phyloP scores from a whole-genome alignment of 2,113 vertebrate species.

The Zapornia atra region DNA sequence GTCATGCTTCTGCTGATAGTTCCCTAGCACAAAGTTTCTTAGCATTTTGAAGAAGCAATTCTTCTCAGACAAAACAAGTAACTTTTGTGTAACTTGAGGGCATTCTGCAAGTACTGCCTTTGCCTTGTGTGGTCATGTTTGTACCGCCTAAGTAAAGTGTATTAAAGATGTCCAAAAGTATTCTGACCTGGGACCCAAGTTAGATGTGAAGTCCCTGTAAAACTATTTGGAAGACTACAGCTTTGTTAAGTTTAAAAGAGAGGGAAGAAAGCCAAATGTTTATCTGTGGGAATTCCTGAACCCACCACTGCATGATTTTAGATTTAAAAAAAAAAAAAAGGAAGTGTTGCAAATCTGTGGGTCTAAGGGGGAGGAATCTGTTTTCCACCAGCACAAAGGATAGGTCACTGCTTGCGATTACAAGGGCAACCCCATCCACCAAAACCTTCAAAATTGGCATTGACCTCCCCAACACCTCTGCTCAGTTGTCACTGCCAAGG shows the following conservation, averaged over 20 bases:
- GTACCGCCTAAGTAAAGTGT: fast-evolving
- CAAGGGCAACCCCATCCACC: background rate
- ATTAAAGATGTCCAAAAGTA: background rate
- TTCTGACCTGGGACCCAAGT: background rate
- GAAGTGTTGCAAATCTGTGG: background rate
- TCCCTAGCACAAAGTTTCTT: background rate
- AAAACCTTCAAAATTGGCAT: background rate
- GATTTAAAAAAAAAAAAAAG: background rate
- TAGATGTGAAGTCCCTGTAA: background rate
- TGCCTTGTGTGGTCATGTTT: background rate
- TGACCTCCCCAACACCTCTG: background rate
- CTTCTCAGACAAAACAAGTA: background rate
- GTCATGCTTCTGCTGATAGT: background rate
- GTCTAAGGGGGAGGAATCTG: background rate
- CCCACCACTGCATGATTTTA: background rate
- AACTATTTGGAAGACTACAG: background rate
- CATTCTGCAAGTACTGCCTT: background rate
- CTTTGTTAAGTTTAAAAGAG: background rate
- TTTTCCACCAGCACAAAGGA: background rate
- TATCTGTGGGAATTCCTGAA: background rate
- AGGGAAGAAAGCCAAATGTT: background rate
- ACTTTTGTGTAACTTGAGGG: background rate
- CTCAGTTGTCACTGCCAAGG: background rate
- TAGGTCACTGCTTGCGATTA: background rate
- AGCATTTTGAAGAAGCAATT: background rate